Evolutionary conservation across 23 tunicate genomes (phyloP), one percentile per base, ranked within the genome.

Genomic region (Halocynthia aurantium): DNA sequence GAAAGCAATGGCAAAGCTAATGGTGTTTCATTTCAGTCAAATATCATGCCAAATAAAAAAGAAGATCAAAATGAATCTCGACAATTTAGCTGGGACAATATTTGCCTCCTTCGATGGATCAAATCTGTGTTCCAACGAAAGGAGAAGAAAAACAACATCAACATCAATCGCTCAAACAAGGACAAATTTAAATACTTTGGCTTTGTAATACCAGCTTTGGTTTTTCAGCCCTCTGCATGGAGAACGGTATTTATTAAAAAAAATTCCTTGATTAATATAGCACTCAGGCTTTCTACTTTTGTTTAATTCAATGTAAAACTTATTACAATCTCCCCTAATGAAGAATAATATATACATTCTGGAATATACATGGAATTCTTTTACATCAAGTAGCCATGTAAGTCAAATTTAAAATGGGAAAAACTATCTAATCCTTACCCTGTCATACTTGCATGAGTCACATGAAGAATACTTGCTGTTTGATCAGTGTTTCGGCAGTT

Each of bases 141-240:
- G 56, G 57, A 74, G 22, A 53, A 55, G 13, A 50, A 74, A 15
- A 31, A 31, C 4, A 31, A 31, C 44, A 53, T 74, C 31, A 7
- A 74, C 54, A 54, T 74, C 10, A 54, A 53, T 15, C 56, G n/a
- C 18, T 74, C 78, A 11, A 22, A 74, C 19, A 54, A 53, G 21
- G 67, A 76, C 61, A 82, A 85, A 52, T 81, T 90, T 61, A 64
- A 76, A 49, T 88, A 85, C 66, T 68, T 81, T 10, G 76, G 90
- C 44, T 77, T 90, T 10, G 57, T 90, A 12, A 57, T 88, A 19
- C 97, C 97, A 6, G 90, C 97, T 6, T 81, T 85, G 72, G 82
- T 85, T 49, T 58, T 90, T 52, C 82, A 85, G 63, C 97, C 97
- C 0, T 21, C 75, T 77, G n/a, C 90, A 80, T 76, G 72, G 66